These are phyloP conservation scores for Lypha dubia DNA, from an alignment of 2,888 invertebrate species.

Conservation along the genomic window DNA sequence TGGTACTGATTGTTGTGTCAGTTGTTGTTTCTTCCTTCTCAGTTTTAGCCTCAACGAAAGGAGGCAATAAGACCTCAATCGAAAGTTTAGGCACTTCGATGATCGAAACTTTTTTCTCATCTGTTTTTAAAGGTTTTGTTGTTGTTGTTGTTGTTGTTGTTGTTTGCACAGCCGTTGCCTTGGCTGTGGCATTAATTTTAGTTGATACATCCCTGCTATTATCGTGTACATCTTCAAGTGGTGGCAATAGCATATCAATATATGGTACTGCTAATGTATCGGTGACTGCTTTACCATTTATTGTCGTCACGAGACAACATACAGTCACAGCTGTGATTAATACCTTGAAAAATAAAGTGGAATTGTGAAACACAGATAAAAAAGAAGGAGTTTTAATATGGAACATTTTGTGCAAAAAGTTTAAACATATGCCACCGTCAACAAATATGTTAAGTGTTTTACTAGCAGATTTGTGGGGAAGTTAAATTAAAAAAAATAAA, in stretches of 20 bases:
- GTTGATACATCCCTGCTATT: conserved; percentile 28
- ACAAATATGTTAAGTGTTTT: conserved; percentile 34
- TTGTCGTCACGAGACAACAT: conserved; percentile 74
- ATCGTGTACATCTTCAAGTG: conserved; percentile 71
- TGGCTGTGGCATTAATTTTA: conserved; percentile 43
- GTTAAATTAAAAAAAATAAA: neutral
- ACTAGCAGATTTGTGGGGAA: conserved; percentile 12
- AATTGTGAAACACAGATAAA: neutral
- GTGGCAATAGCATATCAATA: conserved; percentile 81
- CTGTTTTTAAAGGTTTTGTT: conserved; percentile 5
- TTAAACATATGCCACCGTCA: conserved; percentile 26
- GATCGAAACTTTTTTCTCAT: conserved; percentile 35
- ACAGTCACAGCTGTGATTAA: conserved; percentile 77
- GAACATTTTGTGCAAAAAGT: conserved; percentile 8
- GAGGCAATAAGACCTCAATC: conserved; percentile 65
- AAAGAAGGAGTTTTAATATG: neutral
- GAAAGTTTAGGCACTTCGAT: conserved; percentile 63
- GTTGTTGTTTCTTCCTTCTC: conserved; percentile 45
- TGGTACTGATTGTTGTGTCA: conserved; percentile 9
- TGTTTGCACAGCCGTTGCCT: conserved; percentile 42
- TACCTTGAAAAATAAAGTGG: conserved; percentile 74
- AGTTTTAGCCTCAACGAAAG: conserved; percentile 52
- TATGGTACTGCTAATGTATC: conserved; percentile 77
- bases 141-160: conserved; percentile 21
- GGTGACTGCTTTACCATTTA: conserved; percentile 74